Conservation (phyloP, 2,888 invertebrate species). For the Carcina quercana region DNA sequence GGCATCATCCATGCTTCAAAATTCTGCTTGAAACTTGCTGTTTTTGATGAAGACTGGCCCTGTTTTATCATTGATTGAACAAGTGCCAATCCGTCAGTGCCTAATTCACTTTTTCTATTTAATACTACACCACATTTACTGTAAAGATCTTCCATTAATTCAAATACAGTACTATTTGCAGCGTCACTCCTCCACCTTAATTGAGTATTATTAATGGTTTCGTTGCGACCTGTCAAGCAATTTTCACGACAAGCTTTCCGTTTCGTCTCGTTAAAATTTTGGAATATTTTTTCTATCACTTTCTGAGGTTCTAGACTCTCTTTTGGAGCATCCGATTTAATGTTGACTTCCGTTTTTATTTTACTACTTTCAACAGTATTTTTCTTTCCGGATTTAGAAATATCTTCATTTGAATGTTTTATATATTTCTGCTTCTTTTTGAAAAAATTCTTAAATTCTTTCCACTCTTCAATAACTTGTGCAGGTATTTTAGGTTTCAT, state of each 20-base stretch:
- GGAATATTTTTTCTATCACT: constrained; percentile 14
- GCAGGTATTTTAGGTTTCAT: no score
- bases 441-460: constrained; percentile 42
- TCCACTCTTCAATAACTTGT: constrained; percentile 21
- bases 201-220: constrained; percentile 43
- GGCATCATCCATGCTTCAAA: constrained; percentile 60
- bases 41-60: no score
- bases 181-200: constrained; percentile 49
- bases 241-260: constrained; percentile 43
- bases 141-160: constrained; percentile 45
- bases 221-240: constrained; percentile 33
- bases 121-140: constrained; percentile 36
- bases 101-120: constrained; percentile 41
- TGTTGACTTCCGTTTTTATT: constrained; percentile 37
- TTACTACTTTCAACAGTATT: constrained; percentile 51
- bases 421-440: constrained; percentile 38
- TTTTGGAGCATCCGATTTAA: background rate
- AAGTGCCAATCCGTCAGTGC: constrained; percentile 31
- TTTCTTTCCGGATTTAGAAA: constrained; percentile 35
- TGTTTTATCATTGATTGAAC: no score
- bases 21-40: constrained; percentile 41
- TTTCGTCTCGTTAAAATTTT: constrained; percentile 27
- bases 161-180: constrained; percentile 47
- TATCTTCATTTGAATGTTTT: constrained; percentile 23
- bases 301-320: background rate